A percentile compares a stretch with the other conserved stretches of the same genome.
Conservation (phyloP, 1,140 invertebrate species). For the Penaeus indicus region DNA sequence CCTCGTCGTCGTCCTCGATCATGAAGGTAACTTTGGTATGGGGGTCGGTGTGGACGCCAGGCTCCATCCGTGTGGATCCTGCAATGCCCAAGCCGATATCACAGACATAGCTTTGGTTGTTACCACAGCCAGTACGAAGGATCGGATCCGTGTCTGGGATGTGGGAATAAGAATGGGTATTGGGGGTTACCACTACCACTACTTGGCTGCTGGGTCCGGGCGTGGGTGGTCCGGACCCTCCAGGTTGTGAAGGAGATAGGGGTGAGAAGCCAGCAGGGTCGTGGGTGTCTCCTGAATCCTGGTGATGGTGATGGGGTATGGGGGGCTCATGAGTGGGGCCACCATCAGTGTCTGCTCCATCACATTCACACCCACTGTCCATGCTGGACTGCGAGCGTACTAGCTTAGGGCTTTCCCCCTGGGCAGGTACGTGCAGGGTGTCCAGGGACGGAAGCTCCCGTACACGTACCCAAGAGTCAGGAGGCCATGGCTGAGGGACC, state of each 20-base stretch:
- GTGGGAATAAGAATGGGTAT: slow-evolving; percentile 24
- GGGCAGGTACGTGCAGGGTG: slow-evolving; percentile 13
- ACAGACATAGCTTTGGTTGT: slow-evolving; percentile 53
- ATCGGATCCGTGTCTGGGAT: slow-evolving; percentile 5
- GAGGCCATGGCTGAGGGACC: slow-evolving; percentile 32
- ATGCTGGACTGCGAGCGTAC: slow-evolving; percentile 53
- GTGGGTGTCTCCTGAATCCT: neutral
- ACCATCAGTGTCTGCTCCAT: slow-evolving; percentile 24
- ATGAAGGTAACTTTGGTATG: slow-evolving; percentile 58
- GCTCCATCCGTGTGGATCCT: neutral
- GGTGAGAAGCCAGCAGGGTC: slow-evolving; percentile 48
- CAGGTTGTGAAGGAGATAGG: slow-evolving; percentile 54
- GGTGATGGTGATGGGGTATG: slow-evolving; percentile 22
- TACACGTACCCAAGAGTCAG: slow-evolving; percentile 4
- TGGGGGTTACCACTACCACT: slow-evolving; percentile 23
- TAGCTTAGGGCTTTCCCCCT: slow-evolving; percentile 41
- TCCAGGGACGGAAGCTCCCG: slow-evolving; percentile 4
- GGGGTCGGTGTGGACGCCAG: slow-evolving; percentile 31
- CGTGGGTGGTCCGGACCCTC: slow-evolving; percentile 44
- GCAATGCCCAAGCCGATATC: slow-evolving; percentile 34
- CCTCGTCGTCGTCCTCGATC: slow-evolving; percentile 50
- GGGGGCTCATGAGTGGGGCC: neutral
- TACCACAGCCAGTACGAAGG: slow-evolving; percentile 15
- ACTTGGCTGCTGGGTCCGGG: slow-evolving; percentile 45
- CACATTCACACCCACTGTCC: slow-evolving; percentile 61